Conservation (phyloP, 1,140 invertebrate genomes). For the Eriocheir sinensis region DNA sequence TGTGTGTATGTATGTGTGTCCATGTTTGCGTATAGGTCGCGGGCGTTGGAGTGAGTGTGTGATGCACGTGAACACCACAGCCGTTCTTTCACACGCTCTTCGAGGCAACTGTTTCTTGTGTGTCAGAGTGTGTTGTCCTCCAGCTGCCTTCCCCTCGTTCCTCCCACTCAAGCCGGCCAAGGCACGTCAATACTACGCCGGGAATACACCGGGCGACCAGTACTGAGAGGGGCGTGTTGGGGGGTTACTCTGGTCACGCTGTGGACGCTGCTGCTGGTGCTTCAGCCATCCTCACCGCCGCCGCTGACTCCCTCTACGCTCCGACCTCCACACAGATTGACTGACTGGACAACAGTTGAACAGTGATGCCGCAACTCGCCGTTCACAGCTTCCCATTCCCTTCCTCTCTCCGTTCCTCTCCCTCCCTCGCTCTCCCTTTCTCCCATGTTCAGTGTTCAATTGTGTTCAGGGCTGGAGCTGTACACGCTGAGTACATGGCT, state of each 20-base stretch:
- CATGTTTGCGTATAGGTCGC: neutral
- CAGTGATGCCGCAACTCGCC: constrained; percentile 59
- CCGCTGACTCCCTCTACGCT: constrained; percentile 29
- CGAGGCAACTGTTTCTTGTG: too few relatives aligned
- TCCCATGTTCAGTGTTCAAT: neutral
- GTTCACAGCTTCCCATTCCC: constrained; percentile 43
- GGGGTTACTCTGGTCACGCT: neutral
- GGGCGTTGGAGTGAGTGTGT: neutral
- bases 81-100: neutral
- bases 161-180: constrained; percentile 42
- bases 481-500: neutral
- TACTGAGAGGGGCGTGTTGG: neutral
- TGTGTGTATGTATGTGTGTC: too few relatives aligned
- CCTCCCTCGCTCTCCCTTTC: constrained; percentile 1
- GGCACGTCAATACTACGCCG: constrained; percentile 64
- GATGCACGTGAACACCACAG: neutral
- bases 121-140: neutral
- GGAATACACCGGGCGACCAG: neutral
- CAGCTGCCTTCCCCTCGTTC: neutral
- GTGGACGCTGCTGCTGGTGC: neutral
- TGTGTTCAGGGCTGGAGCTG: neutral
- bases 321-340: constrained; percentile 48
- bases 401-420: constrained; percentile 41
- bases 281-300: neutral
- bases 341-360: constrained; percentile 54